A percentile compares a stretch with the other conserved stretches of the same genome.
Evolutionary conservation across 2,888 invertebrate species (phyloP).

Genomic region (Rhogogaster chlorosoma): DNA sequence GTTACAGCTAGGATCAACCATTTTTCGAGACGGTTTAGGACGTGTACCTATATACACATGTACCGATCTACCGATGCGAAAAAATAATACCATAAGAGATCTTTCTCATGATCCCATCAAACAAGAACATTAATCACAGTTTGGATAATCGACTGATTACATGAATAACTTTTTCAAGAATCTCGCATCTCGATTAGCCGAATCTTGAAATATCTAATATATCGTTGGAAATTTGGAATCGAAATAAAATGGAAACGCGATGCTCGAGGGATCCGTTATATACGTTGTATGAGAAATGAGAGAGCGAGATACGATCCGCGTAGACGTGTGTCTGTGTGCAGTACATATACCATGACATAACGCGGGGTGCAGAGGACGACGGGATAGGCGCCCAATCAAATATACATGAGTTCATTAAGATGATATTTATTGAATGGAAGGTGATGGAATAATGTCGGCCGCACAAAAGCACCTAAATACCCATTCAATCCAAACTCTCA

Average conservation of each 20-base stretch:
- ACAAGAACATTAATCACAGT: neutral
- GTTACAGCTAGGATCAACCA: constrained; percentile 24
- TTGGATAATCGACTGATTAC: too few species aligned
- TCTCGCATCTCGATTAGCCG: too few species aligned
- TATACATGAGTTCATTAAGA: constrained; percentile 73
- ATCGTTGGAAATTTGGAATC: neutral
- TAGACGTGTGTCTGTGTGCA: neutral
- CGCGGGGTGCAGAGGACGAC: constrained; percentile 56
- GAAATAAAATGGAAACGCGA: constrained; percentile 47
- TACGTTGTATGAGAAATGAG: neutral
- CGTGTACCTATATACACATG: neutral
- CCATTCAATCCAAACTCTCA: constrained; percentile 63
- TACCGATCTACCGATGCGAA: neutral
- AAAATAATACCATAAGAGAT: too few species aligned
- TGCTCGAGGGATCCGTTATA: constrained; percentile 31
- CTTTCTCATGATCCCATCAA: neutral
- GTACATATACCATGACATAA: neutral
- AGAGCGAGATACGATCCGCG: neutral
- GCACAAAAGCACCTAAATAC: constrained; percentile 70
- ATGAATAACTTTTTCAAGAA: too few species aligned
- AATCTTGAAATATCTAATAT: too few species aligned
- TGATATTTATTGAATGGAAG: constrained; percentile 72
- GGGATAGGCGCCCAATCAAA: constrained; percentile 68
- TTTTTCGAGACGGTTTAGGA: neutral
- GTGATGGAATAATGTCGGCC: constrained; percentile 69